Evolutionary conservation across 1,140 invertebrate genomes (phyloP).

Genomic region (Pseudachorutes palmiensis): DNA sequence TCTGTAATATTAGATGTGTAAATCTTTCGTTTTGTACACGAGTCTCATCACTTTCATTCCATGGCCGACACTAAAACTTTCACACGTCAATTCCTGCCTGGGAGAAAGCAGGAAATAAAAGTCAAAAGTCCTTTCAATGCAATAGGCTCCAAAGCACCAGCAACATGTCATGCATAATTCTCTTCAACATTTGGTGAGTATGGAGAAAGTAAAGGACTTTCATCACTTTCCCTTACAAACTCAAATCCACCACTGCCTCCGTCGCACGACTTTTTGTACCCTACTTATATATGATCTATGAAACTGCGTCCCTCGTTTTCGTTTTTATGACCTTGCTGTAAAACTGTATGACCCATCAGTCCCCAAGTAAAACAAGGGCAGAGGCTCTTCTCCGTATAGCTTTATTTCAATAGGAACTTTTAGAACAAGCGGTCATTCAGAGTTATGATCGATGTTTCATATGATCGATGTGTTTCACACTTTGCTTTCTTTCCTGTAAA

Average conservation of each 20-base stretch:
- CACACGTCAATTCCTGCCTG: constrained; percentile 1
- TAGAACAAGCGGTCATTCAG: too few relatives aligned
- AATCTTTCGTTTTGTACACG: neutral
- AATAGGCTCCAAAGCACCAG: neutral
- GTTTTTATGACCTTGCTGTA: neutral
- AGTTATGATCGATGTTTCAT: too few relatives aligned
- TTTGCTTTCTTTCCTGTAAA: too few relatives aligned
- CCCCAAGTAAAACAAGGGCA: too few relatives aligned
- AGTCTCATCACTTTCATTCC: neutral
- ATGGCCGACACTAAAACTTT: constrained; percentile 12
- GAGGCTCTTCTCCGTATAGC: too few relatives aligned
- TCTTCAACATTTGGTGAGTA: neutral
- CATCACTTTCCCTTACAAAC: neutral
- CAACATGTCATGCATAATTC: constrained; percentile 12
- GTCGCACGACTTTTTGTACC: neutral
- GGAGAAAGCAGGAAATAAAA: neutral
- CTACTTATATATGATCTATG: neutral
- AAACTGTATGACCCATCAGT: constrained; percentile 8
- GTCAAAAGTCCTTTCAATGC: neutral
- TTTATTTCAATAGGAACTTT: too few relatives aligned
- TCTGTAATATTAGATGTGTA: too few relatives aligned
- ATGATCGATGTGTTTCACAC: too few relatives aligned
- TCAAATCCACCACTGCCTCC: neutral
- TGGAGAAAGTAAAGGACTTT: neutral
- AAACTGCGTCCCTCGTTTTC: neutral